Conservation (phyloP, 2,888 invertebrate genomes). For the Seira sanloemensis region DNA sequence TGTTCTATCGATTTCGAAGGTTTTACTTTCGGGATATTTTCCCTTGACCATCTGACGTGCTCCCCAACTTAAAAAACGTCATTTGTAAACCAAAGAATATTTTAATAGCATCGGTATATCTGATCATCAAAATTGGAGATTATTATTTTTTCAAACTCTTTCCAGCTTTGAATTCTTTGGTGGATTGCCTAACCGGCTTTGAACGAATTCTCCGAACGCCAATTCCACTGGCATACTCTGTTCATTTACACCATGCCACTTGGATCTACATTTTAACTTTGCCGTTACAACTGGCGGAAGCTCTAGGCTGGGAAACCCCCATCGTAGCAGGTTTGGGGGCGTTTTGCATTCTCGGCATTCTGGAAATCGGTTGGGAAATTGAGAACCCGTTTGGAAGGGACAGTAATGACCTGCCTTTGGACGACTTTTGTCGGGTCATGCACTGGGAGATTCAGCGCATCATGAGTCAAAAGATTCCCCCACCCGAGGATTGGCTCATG, state of each 20-base stretch:
- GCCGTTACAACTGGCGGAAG: slow-evolving; percentile 59
- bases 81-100: no score
- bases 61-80: no score
- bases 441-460: slow-evolving; percentile 62
- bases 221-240: slow-evolving; percentile 70
- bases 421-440: slow-evolving; percentile 68
- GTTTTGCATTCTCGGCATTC: slow-evolving; percentile 69
- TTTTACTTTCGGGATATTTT: no score
- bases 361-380: slow-evolving; percentile 71
- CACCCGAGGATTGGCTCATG: slow-evolving; percentile 59
- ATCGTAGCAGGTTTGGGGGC: slow-evolving; percentile 65
- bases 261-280: slow-evolving; percentile 57
- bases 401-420: slow-evolving; percentile 70
- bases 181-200: slow-evolving; percentile 70
- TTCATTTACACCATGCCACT: slow-evolving; percentile 67
- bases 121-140: no score
- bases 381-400: slow-evolving; percentile 72
- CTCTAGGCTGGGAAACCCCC: slow-evolving; percentile 65
- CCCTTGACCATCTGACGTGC: no score
- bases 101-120: no score
- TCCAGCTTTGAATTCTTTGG: slow-evolving; percentile 61
- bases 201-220: slow-evolving; percentile 71
- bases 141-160: no score
- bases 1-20: no score
- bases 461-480: slow-evolving; percentile 61